Conservation (phyloP, 2,113 vertebrate species). For the Indicator maculatus region DNA sequence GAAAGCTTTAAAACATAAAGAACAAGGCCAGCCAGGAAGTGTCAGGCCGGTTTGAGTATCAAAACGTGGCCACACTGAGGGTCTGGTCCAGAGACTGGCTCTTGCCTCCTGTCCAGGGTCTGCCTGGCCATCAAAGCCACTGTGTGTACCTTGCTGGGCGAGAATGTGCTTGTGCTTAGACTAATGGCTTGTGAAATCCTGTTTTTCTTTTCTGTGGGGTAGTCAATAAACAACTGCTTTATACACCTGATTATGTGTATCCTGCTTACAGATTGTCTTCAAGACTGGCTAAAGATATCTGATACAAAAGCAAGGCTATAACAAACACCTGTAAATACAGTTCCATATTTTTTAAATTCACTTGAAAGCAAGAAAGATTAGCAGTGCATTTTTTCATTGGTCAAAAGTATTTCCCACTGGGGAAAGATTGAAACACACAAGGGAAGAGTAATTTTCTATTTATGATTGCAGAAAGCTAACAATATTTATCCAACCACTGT, state of each 20-base stretch:
- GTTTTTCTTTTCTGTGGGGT: neutral
- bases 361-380: neutral
- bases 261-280: neutral
- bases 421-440: neutral
- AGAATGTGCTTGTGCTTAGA: neutral
- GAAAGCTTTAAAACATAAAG: neutral
- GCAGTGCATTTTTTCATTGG: neutral
- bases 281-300: neutral
- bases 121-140: neutral
- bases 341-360: neutral
- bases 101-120: neutral
- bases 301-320: neutral
- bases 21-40: neutral
- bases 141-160: neutral
- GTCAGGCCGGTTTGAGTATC: fast-evolving
- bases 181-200: neutral
- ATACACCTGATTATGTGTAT: neutral
- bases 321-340: neutral
- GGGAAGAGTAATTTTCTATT: neutral
- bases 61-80: fast-evolving
- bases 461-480: neutral
- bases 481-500: neutral
- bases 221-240: neutral
- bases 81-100: neutral
- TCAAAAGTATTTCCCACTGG: neutral